phyloP scores from a whole-genome alignment of 2,113 vertebrate species.

The Bombycilla garrulus region DNA sequence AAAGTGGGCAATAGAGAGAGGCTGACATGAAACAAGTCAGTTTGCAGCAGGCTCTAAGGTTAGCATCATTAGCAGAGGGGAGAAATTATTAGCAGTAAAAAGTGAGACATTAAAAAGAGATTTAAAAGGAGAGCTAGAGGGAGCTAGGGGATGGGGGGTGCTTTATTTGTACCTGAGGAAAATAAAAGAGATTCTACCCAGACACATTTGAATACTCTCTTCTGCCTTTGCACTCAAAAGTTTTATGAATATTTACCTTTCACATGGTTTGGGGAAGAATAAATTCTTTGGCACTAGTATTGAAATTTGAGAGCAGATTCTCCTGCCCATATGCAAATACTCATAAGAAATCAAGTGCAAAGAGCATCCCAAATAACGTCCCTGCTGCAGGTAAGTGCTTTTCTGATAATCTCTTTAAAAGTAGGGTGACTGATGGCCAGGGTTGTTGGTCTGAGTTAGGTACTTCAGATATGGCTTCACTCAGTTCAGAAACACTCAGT shows the following conservation, averaged over 20 bases:
- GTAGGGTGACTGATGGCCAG: neutral
- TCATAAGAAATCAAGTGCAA: neutral
- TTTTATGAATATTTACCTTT: constrained; percentile 66
- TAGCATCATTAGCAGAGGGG: constrained; percentile 57
- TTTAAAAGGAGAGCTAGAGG: constrained; percentile 32
- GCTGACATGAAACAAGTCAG: constrained; percentile 56
- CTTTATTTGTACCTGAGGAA: constrained; percentile 56
- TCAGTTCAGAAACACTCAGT: neutral
- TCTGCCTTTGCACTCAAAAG: constrained; percentile 13
- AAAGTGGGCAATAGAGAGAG: constrained; percentile 53
- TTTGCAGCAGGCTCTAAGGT: constrained; percentile 55
- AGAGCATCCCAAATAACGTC: neutral
- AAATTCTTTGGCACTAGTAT: neutral
- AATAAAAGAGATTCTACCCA: constrained; percentile 47
- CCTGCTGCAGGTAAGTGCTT: neutral
- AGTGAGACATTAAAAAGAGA: constrained; percentile 56
- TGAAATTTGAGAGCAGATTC: neutral
- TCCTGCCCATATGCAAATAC: neutral
- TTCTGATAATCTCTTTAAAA: neutral
- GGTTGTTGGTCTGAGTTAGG: neutral
- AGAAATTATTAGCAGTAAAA: constrained; percentile 71
- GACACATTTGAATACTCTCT: constrained; percentile 54
- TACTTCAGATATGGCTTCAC: neutral
- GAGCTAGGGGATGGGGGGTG: constrained; percentile 22
- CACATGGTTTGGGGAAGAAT: neutral